Evolutionary conservation across 1,140 invertebrate species (phyloP).

Genomic region (Drosophila kikkawai): DNA sequence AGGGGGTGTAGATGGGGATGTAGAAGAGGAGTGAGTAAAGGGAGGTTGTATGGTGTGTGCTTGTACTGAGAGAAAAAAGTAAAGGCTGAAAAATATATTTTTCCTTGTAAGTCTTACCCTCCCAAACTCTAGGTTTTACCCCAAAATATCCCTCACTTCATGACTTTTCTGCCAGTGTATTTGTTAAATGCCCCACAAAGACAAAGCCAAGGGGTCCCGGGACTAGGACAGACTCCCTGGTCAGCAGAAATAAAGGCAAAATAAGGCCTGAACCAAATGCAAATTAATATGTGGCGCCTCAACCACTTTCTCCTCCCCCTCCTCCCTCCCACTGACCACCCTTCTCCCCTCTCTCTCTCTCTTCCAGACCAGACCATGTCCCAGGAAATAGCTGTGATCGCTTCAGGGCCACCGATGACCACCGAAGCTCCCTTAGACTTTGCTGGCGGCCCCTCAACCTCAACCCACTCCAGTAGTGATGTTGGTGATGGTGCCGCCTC

Average conservation of each 20-base stretch:
- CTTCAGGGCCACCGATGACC: neutral
- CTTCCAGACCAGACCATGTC: constrained; percentile 7
- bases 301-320: neutral
- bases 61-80: neutral
- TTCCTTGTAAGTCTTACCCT: no score
- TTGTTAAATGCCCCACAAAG: constrained; percentile 10
- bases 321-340: neutral
- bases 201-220: neutral
- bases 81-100: no score
- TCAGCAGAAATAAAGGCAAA: constrained; percentile 42
- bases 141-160: neutral
- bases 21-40: neutral
- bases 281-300: constrained; percentile 39
- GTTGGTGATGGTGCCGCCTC: no score
- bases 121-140: neutral
- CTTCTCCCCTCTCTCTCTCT: neutral
- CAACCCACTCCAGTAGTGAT: neutral
- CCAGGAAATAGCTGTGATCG: neutral
- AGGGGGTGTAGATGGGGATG: no score
- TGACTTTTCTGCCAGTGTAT: neutral
- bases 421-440: neutral
- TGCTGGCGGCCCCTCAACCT: neutral
- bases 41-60: neutral
- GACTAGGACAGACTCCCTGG: neutral
- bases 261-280: constrained; percentile 38